Conservation (phyloP, 2,797 vertebrate species). For the Melanotaenia pygmaea region DNA sequence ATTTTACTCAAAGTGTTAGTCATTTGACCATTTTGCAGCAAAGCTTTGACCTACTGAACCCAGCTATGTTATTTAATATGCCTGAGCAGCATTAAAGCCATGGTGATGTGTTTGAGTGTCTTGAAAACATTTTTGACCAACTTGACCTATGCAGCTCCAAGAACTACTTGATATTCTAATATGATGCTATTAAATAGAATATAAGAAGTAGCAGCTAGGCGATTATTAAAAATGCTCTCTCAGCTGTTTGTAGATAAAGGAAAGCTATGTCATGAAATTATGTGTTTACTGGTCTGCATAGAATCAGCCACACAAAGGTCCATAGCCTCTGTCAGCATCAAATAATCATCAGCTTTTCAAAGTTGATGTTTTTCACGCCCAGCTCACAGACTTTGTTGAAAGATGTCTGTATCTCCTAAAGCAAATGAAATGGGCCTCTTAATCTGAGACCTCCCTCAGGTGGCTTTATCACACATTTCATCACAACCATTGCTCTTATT, state of each 20-base stretch:
- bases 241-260: background rate
- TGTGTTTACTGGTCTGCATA: background rate
- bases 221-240: background rate
- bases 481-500: conserved; percentile 23
- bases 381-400: conserved; percentile 30
- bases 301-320: conserved; percentile 1
- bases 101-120: conserved; percentile 29
- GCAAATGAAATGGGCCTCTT: conserved; percentile 6
- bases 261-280: background rate
- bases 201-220: background rate
- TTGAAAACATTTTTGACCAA: conserved; percentile 36
- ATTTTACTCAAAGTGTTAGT: conserved; percentile 18
- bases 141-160: conserved; percentile 37
- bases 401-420: conserved; percentile 23
- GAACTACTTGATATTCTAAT: conserved; percentile 35
- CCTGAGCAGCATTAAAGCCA: conserved; percentile 16
- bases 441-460: conserved; percentile 24
- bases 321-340: conserved; percentile 19
- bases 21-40: conserved; percentile 19
- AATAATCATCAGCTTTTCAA: conserved; percentile 32
- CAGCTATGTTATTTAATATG: conserved; percentile 42
- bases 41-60: conserved; percentile 42
- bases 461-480: conserved; percentile 42
- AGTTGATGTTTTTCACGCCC: conserved; percentile 22
- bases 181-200: conserved; percentile 15